Conservation (phyloP, 2,113 vertebrate species). For the Pterocles gutturalis region DNA sequence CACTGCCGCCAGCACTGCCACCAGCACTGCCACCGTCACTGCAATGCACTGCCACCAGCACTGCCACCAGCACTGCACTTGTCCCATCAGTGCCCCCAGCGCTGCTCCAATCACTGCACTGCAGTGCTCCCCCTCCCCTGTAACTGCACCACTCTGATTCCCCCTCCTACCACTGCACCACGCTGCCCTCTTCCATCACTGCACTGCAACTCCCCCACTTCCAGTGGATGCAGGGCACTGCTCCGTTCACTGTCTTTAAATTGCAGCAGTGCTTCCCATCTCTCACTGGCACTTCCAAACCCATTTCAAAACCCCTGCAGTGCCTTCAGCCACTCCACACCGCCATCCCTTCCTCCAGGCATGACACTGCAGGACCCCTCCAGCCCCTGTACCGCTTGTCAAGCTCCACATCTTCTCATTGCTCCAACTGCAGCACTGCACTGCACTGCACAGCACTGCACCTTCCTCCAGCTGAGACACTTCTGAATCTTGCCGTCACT, state of each 20-base stretch:
- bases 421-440: not conserved
- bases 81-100: no score
- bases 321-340: not conserved
- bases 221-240: not conserved
- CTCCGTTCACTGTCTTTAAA: not conserved
- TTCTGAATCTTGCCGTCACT: not conserved
- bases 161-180: not conserved
- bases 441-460: not conserved
- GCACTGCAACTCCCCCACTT: accelerated
- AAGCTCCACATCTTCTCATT: no score
- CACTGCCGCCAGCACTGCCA: not conserved
- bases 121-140: not conserved
- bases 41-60: not conserved
- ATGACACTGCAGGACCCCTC: not conserved
- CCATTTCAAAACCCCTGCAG: not conserved
- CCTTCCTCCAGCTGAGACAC: not conserved
- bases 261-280: not conserved
- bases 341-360: not conserved
- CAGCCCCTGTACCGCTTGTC: not conserved
- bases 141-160: not conserved
- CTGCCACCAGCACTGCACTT: no score
- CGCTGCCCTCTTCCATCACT: no score
- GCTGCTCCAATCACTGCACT: no score
- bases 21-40: not conserved
- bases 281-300: not conserved